These are phyloP conservation scores for Acronicta psi DNA, from an alignment of 2,888 invertebrate genomes.

Conservation along the genomic window DNA sequence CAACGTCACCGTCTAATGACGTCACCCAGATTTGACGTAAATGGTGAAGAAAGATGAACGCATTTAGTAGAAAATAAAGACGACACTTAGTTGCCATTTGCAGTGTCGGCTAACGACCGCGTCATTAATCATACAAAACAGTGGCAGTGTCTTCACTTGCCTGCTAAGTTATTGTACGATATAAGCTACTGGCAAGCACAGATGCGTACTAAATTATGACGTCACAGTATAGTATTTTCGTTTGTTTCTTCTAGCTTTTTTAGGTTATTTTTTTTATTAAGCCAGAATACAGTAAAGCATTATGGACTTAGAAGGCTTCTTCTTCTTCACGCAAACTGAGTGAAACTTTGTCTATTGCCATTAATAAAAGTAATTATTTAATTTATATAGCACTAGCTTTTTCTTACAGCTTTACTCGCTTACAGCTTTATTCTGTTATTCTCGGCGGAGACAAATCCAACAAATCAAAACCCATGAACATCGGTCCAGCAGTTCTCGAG, in stretches of 20 bases:
- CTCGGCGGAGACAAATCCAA: no score
- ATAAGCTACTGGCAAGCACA: constrained; percentile 57
- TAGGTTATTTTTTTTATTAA: no score
- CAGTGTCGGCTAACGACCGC: constrained; percentile 76
- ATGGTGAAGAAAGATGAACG: constrained; percentile 65
- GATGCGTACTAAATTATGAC: constrained; percentile 54
- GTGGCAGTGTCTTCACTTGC: constrained; percentile 71
- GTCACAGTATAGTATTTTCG: constrained; percentile 30
- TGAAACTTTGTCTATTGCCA: no score
- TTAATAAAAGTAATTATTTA: no score
- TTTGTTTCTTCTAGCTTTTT: constrained; percentile 9
- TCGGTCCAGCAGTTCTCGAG: no score
- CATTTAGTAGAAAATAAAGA: constrained; percentile 76
- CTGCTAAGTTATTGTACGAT: constrained; percentile 62
- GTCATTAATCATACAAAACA: constrained; percentile 81
- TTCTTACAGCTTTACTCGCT: no score
- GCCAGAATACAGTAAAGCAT: no score
- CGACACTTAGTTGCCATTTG: constrained; percentile 74
- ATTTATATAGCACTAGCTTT: no score
- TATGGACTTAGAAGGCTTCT: no score
- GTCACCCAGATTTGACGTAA: constrained; percentile 60
- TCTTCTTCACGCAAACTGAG: no score
- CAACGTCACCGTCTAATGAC: constrained; percentile 51
- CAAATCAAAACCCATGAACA: no score
- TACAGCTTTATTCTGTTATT: no score